Evolutionary conservation across 2,888 invertebrate genomes (phyloP).

Genomic region (Habroteleia sp.): DNA sequence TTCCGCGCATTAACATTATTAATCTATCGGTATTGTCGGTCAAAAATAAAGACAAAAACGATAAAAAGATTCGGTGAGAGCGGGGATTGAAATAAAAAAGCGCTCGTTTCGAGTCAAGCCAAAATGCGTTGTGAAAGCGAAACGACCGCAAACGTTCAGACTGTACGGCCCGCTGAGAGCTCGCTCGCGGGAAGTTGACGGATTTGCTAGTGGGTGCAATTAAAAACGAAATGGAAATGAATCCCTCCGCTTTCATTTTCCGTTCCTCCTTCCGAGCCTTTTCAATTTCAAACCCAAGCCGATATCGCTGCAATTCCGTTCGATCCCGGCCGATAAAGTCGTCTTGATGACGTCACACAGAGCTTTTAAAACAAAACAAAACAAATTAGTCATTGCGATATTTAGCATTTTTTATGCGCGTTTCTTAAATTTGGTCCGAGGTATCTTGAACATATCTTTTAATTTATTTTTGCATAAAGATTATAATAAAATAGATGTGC

Average conservation of each 20-base stretch:
- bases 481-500: too few species aligned
- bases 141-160: slow-evolving; percentile 36
- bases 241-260: slow-evolving; percentile 26
- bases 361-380: too few species aligned
- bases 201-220: slow-evolving; percentile 58
- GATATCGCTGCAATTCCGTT: neutral
- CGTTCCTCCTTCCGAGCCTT: slow-evolving; percentile 3
- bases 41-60: slow-evolving; percentile 30
- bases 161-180: slow-evolving; percentile 49
- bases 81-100: slow-evolving; percentile 6
- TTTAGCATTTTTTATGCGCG: too few species aligned
- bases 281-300: slow-evolving; percentile 12
- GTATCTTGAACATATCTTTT: too few species aligned
- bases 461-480: too few species aligned
- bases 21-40: slow-evolving; percentile 37
- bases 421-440: too few species aligned
- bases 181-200: slow-evolving; percentile 55
- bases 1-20: slow-evolving; percentile 38
- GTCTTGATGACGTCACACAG: too few species aligned
- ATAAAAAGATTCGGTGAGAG: neutral
- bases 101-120: slow-evolving; percentile 32
- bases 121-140: slow-evolving; percentile 48
- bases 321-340: too few species aligned
- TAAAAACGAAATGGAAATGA: slow-evolving; percentile 63
- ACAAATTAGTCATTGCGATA: too few species aligned